phyloP scores from a whole-genome alignment of 2,797 vertebrate genomes.

The Clamator glandarius region DNA sequence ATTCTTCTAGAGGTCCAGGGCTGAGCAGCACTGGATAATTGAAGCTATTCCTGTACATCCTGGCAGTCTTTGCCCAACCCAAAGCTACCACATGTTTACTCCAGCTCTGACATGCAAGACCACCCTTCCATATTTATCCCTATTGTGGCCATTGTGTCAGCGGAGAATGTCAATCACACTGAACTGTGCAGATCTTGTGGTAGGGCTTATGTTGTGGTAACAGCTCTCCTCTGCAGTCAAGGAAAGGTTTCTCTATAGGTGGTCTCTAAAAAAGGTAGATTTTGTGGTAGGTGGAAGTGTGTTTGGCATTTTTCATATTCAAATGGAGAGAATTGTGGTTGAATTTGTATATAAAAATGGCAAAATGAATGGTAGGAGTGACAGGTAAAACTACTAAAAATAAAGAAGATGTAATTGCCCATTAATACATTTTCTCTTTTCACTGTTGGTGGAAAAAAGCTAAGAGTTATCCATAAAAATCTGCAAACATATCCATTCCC shows the following conservation, averaged over 20 bases:
- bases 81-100: not conserved
- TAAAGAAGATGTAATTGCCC: not conserved
- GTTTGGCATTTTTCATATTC: not conserved
- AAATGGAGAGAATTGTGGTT: not conserved
- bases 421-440: not conserved
- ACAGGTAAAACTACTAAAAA: not conserved
- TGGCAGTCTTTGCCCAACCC: not conserved
- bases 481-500: not conserved
- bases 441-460: not conserved
- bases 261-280: not conserved
- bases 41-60: not conserved
- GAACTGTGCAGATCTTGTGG: not conserved
- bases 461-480: not conserved
- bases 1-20: not conserved
- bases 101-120: constrained; percentile 2
- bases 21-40: not conserved
- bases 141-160: not conserved
- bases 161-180: not conserved
- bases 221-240: not conserved
- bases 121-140: not conserved
- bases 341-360: not conserved
- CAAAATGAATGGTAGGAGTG: not conserved
- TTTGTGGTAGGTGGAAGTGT: not conserved
- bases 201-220: not conserved
- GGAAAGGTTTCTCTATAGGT: not conserved